phyloP scores from a whole-genome alignment of 2,797 vertebrate species.

The Neoniphon sammara region DNA sequence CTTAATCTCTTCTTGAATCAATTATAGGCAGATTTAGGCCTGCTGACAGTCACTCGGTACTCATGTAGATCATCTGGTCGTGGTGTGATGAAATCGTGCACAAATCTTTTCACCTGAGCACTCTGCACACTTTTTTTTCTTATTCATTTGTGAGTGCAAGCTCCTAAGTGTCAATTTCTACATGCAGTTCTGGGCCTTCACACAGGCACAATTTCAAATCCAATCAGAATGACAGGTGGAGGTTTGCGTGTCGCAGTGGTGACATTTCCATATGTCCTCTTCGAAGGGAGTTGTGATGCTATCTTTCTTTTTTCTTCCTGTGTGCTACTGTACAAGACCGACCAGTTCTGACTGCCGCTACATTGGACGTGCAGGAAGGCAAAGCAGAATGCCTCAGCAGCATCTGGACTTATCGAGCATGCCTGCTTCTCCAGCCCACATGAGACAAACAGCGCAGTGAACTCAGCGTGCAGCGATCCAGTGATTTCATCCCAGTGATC shows the following conservation, averaged over 20 bases:
- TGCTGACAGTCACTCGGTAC: neutral
- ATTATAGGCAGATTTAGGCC: neutral
- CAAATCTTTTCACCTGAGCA: neutral
- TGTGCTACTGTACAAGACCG: neutral
- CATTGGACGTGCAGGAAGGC: slow-evolving; percentile 1
- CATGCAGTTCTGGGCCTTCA: neutral
- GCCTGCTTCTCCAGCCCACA: slow-evolving; percentile 9
- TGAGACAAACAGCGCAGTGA: slow-evolving; percentile 12
- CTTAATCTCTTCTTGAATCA: neutral
- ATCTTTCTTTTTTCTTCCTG: neutral
- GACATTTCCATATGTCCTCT: neutral
- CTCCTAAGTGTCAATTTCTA: neutral
- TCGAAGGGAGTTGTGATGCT: neutral
- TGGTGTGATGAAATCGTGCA: neutral
- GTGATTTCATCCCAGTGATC: slow-evolving; percentile 11
- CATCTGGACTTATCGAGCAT: slow-evolving; percentile 10
- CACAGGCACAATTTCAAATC: neutral
- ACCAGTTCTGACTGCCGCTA: neutral
- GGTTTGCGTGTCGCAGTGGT: neutral
- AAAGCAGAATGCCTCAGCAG: neutral
- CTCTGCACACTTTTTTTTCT: neutral
- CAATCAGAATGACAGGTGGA: neutral
- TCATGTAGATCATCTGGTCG: neutral
- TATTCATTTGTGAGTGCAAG: neutral
- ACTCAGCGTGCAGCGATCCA: slow-evolving; percentile 14